Evolutionary conservation across 1,140 invertebrate species (phyloP), one percentile per base, ranked within the genome.

Genomic region (Penaeus chinensis): DNA sequence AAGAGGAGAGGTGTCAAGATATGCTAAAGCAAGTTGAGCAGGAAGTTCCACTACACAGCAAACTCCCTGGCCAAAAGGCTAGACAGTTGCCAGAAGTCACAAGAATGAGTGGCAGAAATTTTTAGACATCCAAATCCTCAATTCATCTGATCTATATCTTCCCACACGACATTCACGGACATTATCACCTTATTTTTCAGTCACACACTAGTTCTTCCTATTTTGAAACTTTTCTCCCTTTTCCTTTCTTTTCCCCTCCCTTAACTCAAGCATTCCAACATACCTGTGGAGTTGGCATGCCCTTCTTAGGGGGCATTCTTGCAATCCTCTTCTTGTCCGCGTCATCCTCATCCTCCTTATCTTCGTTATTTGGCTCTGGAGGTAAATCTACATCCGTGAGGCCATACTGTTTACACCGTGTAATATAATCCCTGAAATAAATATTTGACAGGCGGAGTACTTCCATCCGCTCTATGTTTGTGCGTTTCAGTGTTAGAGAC

Each of bases 401-500:
- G 65, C 94, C 95, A 92, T 97, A 98, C 89, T 95, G 94, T 91
- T 95, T 95, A 87, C 96, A 95, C 85, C 97, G 94, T 91, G 95
- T 94, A 61, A 98, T 91, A 91, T 96, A 98, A 92, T 98, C 97
- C 90, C 95, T 94, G 90, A 96, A 97, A 93, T 98, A 98, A 74
- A 96, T 94, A 92, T 97, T 95, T 22, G 96, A 94, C 20, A 95
- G 93, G 86, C 95, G 93, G 11, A 97, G 93, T 63, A 96, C 92
- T 82, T 97, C 94, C 90, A 94, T 92, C 85, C 96, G 93, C 71
- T 96, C 93, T 5, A 93, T 92, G 13, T 89, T 86, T 76, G 93
- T 95, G n/a, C 96, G 91, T 93, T 96, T 96, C 81, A 95, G 92
- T 10, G 84, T 84, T 13, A 90, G 74, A n/a, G 77, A 95, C 0